A percentile compares a stretch with the other conserved stretches of the same genome.
These are phyloP conservation scores for Digitonthophagus gazella DNA, from an alignment of 2,888 invertebrate genomes.

Conservation along the genomic window DNA sequence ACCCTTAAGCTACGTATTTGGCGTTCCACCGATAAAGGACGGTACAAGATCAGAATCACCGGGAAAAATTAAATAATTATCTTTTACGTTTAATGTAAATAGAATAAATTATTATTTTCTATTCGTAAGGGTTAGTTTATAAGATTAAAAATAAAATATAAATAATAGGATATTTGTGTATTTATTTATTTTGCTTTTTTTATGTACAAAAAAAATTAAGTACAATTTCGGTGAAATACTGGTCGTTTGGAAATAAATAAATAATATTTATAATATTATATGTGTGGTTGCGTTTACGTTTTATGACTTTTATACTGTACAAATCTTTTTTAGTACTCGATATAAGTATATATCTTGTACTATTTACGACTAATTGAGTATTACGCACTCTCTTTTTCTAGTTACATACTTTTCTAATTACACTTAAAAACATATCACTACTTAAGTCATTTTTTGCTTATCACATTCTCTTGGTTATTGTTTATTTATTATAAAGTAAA, in stretches of 20 bases:
- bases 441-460: background rate
- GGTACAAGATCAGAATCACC: slow-evolving; percentile 31
- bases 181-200: too few relatives aligned
- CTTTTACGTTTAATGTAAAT: background rate
- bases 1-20: slow-evolving; percentile 62
- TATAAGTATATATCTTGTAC: background rate
- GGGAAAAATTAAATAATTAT: background rate
- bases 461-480: background rate
- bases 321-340: background rate
- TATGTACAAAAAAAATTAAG: too few relatives aligned
- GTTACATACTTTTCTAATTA: too few relatives aligned
- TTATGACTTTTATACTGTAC: background rate
- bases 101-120: slow-evolving; percentile 21
- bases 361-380: background rate
- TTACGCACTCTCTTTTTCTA: background rate
- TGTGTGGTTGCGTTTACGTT: too few relatives aligned
- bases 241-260: too few relatives aligned
- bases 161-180: too few relatives aligned
- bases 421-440: background rate
- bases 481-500: background rate
- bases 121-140: too few relatives aligned
- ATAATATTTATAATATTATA: too few relatives aligned
- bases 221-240: too few relatives aligned
- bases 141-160: too few relatives aligned
- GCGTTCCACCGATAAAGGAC: slow-evolving; percentile 54